Conservation (phyloP, 2,797 vertebrate genomes). For the Petrocephalus sullivani region DNA sequence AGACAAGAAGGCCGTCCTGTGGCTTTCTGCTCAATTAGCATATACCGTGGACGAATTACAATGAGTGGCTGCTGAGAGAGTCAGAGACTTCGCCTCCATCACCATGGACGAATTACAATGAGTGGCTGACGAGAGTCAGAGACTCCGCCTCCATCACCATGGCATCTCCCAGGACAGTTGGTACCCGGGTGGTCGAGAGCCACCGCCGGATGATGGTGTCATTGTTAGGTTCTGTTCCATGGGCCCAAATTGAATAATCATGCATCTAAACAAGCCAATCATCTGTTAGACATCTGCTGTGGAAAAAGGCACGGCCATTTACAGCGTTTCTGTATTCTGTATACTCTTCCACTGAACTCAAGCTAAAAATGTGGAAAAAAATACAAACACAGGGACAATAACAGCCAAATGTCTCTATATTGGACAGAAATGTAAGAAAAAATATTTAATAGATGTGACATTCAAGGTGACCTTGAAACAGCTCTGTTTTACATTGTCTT, state of each 20-base stretch:
- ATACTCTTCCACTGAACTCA: not conserved
- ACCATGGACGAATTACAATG: not conserved
- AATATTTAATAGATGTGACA: not conserved
- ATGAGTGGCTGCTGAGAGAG: not conserved
- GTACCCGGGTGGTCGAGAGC: not conserved
- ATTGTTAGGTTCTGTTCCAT: not conserved
- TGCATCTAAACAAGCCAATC: not conserved
- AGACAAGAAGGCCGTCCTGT: not conserved
- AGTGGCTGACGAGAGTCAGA: not conserved
- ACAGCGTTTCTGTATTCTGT: not conserved
- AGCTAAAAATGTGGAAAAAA: not conserved
- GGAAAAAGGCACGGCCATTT: not conserved
- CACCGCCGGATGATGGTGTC: not conserved
- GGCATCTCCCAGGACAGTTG: not conserved
- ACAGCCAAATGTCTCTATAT: not conserved
- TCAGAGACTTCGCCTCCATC: not conserved
- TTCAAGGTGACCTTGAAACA: not conserved
- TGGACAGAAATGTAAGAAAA: not conserved
- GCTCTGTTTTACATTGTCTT: not conserved
- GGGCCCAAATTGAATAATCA: not conserved
- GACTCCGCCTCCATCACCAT: not conserved
- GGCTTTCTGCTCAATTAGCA: not conserved
- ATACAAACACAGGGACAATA: not conserved
- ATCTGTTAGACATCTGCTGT: constrained; percentile 23
- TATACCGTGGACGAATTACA: not conserved